These are phyloP conservation scores for roundworm (Caenorhabditis elegans) DNA, from an alignment of 1,140 invertebrate genomes.

Conservation along the genomic window DNA sequence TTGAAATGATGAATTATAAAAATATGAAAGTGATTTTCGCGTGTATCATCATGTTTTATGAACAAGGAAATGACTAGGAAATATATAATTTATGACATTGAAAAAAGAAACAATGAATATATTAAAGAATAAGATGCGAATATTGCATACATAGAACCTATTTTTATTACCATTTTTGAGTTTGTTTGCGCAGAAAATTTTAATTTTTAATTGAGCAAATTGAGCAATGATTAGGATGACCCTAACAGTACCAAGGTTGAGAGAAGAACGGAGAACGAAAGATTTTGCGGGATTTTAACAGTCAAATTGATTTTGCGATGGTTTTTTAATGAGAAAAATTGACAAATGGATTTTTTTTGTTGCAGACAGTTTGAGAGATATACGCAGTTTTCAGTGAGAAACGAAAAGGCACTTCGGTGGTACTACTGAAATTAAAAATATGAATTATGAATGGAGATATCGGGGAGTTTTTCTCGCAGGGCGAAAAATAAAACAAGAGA, in stretches of 20 bases:
- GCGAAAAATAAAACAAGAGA: not conserved
- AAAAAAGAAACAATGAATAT: too few species aligned
- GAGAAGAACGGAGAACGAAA: not conserved
- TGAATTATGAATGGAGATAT: not conserved
- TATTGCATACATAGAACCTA: too few species aligned
- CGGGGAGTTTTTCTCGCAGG: too few species aligned
- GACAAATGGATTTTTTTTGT: too few species aligned
- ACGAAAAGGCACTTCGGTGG: slow-evolving; percentile 16
- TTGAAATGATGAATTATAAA: not conserved
- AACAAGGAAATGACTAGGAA: not conserved
- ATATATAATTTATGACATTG: not conserved
- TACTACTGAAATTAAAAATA: not conserved
- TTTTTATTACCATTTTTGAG: not conserved
- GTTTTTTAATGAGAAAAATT: not conserved
- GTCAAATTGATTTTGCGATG: not conserved
- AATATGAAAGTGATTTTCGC: not conserved
- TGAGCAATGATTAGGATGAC: too few species aligned
- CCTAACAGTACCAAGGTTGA: too few species aligned
- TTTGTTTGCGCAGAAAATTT: not conserved
- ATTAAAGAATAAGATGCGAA: too few species aligned
- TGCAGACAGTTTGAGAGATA: not conserved
- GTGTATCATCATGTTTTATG: not conserved
- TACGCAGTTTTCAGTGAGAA: slow-evolving; percentile 11
- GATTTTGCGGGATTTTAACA: not conserved
- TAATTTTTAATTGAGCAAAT: too few species aligned